Percentiles rank a stretch among this genome's conserved stretches.
These are phyloP conservation scores for Phylloscopus trochilus DNA, from an alignment of 2,113 vertebrate species.

Conservation along the genomic window DNA sequence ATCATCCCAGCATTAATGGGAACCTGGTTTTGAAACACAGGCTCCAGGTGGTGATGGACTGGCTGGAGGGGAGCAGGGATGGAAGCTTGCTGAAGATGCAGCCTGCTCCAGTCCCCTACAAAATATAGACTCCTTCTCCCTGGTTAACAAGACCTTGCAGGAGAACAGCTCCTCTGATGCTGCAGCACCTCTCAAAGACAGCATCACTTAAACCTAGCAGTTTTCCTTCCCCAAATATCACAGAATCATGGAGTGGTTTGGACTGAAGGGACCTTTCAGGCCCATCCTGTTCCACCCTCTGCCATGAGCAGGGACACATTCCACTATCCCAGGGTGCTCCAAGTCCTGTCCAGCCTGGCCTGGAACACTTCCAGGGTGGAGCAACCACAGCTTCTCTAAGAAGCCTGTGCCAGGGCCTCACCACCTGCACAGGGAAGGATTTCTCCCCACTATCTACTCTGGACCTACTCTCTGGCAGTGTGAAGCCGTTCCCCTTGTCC, in stretches of 20 bases:
- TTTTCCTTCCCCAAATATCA: not conserved
- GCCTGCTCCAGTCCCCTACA: accelerated
- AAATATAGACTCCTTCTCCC: not conserved
- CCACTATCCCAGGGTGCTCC: accelerated
- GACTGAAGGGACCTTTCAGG: not conserved
- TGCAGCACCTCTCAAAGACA: not conserved
- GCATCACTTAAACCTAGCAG: too few relatives aligned
- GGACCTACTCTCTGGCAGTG: too few relatives aligned
- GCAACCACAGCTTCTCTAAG: not conserved
- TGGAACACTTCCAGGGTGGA: not conserved
- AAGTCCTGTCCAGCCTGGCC: not conserved
- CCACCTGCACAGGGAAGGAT: accelerated
- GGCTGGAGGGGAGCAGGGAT: not conserved
- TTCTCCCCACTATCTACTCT: not conserved
- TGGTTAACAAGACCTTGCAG: not conserved
- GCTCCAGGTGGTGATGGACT: not conserved
- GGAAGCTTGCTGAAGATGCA: not conserved
- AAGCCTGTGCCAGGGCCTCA: not conserved
- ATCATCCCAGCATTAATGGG: accelerated
- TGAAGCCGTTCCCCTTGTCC: too few relatives aligned
- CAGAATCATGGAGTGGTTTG: not conserved
- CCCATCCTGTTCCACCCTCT: accelerated
- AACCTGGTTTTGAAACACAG: accelerated
- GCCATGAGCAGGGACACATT: not conserved
- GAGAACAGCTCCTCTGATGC: not conserved